Evolutionary conservation across 2,888 invertebrate species (phyloP).

Genomic region (Drosophila multiciliata): DNA sequence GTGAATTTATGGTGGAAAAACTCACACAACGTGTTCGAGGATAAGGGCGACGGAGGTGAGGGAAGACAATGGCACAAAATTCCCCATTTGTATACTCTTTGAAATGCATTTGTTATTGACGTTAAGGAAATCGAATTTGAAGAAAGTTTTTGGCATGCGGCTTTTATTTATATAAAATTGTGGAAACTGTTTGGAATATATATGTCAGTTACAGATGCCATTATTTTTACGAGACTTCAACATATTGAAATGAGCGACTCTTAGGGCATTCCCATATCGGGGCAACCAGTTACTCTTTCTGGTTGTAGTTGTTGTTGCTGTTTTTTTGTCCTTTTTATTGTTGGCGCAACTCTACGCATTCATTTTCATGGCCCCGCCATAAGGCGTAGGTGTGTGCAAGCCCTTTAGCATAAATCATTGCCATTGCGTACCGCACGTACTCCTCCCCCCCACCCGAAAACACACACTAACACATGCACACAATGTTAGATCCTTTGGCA

Average conservation of each 20-base stretch:
- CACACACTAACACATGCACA: slow-evolving; percentile 1
- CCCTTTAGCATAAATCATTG: slow-evolving; percentile 78
- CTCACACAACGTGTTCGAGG: slow-evolving; percentile 52
- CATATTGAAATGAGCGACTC: background rate
- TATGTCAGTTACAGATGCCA: background rate
- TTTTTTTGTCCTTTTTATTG: slow-evolving; percentile 30
- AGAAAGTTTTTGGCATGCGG: background rate
- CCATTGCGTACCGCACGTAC: slow-evolving; percentile 21
- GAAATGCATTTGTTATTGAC: slow-evolving; percentile 7
- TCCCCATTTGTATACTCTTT: slow-evolving; percentile 15
- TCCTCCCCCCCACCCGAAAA: background rate
- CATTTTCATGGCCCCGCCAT: slow-evolving; percentile 41
- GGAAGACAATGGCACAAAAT: background rate
- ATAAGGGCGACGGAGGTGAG: background rate
- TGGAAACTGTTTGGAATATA: background rate
- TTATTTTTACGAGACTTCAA: background rate
- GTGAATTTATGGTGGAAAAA: slow-evolving; percentile 70
- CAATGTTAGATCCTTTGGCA: slow-evolving; percentile 59
- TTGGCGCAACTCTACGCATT: slow-evolving; percentile 34
- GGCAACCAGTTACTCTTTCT: background rate
- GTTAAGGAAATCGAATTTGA: background rate
- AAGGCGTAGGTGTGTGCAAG: slow-evolving; percentile 49
- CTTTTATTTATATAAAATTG: background rate
- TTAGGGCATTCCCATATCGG: slow-evolving; percentile 23
- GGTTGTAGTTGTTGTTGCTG: slow-evolving; percentile 8